Percentiles rank a stretch among this genome's conserved stretches.
Evolutionary conservation across 2,888 invertebrate genomes (phyloP).

Genomic region (Anthophora plumipes): DNA sequence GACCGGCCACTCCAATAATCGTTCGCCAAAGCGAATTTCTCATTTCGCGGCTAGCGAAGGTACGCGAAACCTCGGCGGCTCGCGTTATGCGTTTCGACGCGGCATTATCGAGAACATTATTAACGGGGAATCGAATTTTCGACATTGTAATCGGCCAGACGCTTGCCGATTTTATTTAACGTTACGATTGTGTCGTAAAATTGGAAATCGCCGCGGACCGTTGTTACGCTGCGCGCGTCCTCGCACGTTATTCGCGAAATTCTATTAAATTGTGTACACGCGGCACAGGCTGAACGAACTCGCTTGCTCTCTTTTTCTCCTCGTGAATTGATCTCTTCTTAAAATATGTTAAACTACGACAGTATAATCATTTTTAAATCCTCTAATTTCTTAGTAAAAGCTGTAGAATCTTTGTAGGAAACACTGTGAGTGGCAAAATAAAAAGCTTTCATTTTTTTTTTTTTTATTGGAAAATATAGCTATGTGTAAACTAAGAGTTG

Average conservation of each 20-base stretch:
- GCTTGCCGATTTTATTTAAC: slow-evolving; percentile 53
- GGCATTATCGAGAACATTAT: slow-evolving; percentile 49
- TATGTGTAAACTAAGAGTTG: no score
- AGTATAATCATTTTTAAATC: no score
- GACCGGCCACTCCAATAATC: slow-evolving; percentile 50
- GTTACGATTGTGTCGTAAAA: slow-evolving; percentile 61
- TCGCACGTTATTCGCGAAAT: slow-evolving; percentile 25
- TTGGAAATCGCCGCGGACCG: slow-evolving; percentile 29
- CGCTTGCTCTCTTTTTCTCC: no score
- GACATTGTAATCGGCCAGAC: slow-evolving; percentile 27
- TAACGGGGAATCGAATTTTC: slow-evolving; percentile 59
- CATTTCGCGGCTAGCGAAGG: slow-evolving; percentile 21
- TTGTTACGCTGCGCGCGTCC: background rate
- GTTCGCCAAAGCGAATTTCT: slow-evolving; percentile 51
- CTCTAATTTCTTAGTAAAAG: no score
- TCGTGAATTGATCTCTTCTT: no score
- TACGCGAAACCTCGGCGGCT: background rate
- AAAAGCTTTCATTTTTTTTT: no score
- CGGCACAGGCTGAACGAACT: background rate
- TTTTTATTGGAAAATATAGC: no score
- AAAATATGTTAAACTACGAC: no score
- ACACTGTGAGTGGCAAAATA: no score
- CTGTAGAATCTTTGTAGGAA: no score
- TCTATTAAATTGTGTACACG: slow-evolving; percentile 36
- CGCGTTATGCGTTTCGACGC: slow-evolving; percentile 38